These are phyloP conservation scores for Drosophila insularis DNA, from an alignment of 1,140 invertebrate species.

Conservation along the genomic window DNA sequence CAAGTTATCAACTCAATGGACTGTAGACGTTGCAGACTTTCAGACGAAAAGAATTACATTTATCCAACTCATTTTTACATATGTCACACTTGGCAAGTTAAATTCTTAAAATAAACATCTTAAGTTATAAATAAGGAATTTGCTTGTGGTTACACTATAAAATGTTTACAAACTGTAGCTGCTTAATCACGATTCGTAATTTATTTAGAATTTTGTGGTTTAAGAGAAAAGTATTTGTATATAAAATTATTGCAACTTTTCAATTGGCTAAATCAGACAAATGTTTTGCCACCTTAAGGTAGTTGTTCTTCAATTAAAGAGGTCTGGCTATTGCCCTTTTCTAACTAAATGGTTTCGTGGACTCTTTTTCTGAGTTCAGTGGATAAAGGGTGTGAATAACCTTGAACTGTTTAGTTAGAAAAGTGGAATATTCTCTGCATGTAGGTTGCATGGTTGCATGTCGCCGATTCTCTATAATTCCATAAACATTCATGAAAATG, in stretches of 20 bases:
- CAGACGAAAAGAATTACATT: not conserved
- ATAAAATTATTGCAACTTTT: too few species aligned
- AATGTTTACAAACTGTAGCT: too few species aligned
- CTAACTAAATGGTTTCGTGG: too few species aligned
- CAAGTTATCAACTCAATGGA: not conserved
- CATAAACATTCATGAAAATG: conserved; percentile 22
- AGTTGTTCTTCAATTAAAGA: too few species aligned
- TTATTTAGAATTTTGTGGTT: too few species aligned
- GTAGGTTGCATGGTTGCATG: conserved; percentile 8
- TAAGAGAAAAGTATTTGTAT: too few species aligned
- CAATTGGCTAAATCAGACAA: too few species aligned
- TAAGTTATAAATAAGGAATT: not conserved
- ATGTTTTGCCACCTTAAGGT: too few species aligned
- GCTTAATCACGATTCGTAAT: too few species aligned
- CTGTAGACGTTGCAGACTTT: not conserved
- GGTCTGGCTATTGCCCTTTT: too few species aligned
- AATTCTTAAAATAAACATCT: not conserved
- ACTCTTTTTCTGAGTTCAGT: not conserved
- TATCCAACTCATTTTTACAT: not conserved
- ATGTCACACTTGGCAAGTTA: too few species aligned
- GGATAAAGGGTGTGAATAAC: conserved; percentile 23
- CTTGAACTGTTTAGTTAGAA: not conserved
- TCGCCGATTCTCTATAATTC: conserved; percentile 1
- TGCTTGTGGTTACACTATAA: not conserved
- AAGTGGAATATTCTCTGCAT: conserved; percentile 16